Conservation (phyloP, 92 coral and sea anemone species). For the Epizoanthus illoricatus region DNA sequence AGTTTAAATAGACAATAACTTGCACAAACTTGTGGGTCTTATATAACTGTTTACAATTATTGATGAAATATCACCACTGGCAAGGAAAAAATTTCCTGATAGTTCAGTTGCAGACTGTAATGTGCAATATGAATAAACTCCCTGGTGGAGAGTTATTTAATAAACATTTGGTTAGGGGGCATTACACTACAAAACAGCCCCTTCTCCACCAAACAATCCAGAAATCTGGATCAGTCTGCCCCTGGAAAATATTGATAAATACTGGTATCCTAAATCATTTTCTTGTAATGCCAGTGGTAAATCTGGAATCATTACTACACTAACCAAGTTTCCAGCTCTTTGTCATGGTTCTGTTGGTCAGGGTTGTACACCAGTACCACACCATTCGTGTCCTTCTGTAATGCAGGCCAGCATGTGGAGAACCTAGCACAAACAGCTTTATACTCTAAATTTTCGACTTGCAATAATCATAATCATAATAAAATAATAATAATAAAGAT, state of each 20-base stretch:
- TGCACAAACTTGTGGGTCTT: too few species aligned
- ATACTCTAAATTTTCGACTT: not conserved
- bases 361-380: slow-evolving; percentile 89
- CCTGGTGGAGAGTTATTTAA: too few species aligned
- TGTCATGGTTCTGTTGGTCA: slow-evolving; percentile 91
- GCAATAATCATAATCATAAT: not conserved
- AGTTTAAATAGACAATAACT: too few species aligned
- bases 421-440: slow-evolving; percentile 50
- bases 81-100: too few species aligned
- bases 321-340: slow-evolving; percentile 94
- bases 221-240: not conserved
- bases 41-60: too few species aligned
- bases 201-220: too few species aligned
- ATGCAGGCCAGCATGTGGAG: slow-evolving; percentile 99
- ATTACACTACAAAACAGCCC: too few species aligned
- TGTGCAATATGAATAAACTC: too few species aligned
- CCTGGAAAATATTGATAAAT: not conserved
- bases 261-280: not conserved
- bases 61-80: too few species aligned
- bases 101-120: too few species aligned
- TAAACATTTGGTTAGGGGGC: too few species aligned
- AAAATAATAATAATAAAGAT: too few species aligned
- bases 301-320: not conserved
- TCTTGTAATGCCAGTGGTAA: not conserved
- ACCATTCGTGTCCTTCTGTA: slow-evolving; percentile 97